Conservation (phyloP, 2,888 invertebrate genomes). For the Polydrusus cervinus region DNA sequence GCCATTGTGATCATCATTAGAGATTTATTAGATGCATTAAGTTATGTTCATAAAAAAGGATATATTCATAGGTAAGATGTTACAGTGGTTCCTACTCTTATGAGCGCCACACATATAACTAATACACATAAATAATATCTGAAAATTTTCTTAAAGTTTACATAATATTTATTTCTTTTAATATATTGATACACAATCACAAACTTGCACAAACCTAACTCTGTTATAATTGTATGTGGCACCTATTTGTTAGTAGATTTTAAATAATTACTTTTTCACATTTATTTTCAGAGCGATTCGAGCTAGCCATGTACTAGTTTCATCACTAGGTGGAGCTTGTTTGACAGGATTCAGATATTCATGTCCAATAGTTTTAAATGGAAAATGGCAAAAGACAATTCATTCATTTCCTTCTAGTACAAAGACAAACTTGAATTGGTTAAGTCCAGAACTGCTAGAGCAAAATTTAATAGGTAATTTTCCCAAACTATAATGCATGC, state of each 20-base stretch:
- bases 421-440: slow-evolving; percentile 86
- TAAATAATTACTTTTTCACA: slow-evolving; percentile 3
- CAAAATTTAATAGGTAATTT: slow-evolving; percentile 74
- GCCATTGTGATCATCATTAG: slow-evolving; percentile 86
- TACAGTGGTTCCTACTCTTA: background rate
- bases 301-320: slow-evolving; percentile 88
- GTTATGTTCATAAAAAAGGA: slow-evolving; percentile 89
- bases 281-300: slow-evolving; percentile 80
- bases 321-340: slow-evolving; percentile 81
- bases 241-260: background rate
- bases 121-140: too few species aligned
- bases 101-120: too few species aligned
- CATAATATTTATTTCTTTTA: too few species aligned
- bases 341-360: slow-evolving; percentile 88
- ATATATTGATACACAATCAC: too few species aligned
- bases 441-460: slow-evolving; percentile 92
- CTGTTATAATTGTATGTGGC: too few species aligned
- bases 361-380: slow-evolving; percentile 82
- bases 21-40: slow-evolving; percentile 85
- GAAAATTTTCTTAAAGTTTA: too few species aligned
- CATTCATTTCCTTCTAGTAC: slow-evolving; percentile 85
- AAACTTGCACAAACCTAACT: too few species aligned
- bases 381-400: slow-evolving; percentile 79
- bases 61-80: slow-evolving; percentile 84
- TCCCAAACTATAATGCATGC: too few species aligned